Evolutionary conservation across 2,113 vertebrate species (phyloP), one percentile per base, ranked within the genome.

Genomic region (Mugil cephalus): DNA sequence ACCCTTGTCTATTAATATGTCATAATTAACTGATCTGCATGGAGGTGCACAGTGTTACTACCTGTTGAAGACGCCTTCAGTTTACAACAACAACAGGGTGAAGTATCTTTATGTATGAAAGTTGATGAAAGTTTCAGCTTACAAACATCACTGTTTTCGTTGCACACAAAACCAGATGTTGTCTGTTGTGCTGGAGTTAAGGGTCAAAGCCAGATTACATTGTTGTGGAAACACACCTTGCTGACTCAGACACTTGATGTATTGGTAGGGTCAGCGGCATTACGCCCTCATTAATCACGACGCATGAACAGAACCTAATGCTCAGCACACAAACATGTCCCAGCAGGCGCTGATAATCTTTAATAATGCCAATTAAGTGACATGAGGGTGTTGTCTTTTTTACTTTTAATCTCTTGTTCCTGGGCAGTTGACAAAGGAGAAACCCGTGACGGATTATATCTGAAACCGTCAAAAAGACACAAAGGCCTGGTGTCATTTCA

Each of bases 201-300:
- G 8, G 42, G 0, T 54, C 43, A 61, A 1, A 63, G 36, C 24
- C 12, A 59, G 72, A 84, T 77, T n/a, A 42, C 8, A 4, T 30
- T 85, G 80, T 86, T 89, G 83, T 76, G 79, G 47, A 86, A 84
- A 82, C 69, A 64, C 6, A 15, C n/a, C 75, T 60, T 74, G 79
- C 60, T 77, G 79, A 86, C 53, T 87, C 52, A 36, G 47, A 45
- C n/a, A 5, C 7, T 39, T 51, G 53, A 46, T 36, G 10, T 58
- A 19, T 48, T 55, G 35, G 3, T 46, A 39, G 36, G 9, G 30
- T 83, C 71, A 79, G 39, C 38, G 0, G 52, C 15, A 35, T 34
- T 61, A 69, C 56, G 11, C 65, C 56, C 51, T 39, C 15, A 24
- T 69, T 64, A 72, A 17, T 78, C 30, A 66, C 15, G 51, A 24